Conservation (phyloP, 2,113 vertebrate species). For the Podarcis raffonei region DNA sequence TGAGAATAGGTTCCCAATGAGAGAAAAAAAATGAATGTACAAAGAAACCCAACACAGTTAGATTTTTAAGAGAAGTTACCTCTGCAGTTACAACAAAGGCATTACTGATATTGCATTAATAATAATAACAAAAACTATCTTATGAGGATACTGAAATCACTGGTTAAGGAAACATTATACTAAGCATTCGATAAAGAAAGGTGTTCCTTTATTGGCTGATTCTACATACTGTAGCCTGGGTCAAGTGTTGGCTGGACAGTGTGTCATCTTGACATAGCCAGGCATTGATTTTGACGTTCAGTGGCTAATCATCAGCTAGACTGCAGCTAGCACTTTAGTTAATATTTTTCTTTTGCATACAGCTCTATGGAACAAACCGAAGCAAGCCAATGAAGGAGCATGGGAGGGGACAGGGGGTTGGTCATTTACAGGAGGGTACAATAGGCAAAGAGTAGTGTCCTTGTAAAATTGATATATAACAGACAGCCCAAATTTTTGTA, state of each 20-base stretch:
- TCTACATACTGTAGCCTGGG: conserved; percentile 37
- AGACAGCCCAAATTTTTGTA: conserved; percentile 61
- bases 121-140: background rate
- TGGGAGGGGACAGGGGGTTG: conserved; percentile 5
- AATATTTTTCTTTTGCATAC: conserved; percentile 38
- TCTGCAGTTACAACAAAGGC: background rate
- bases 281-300: conserved; percentile 52
- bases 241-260: conserved; percentile 55
- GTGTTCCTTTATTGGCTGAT: conserved; percentile 30
- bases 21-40: background rate
- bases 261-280: conserved; percentile 52
- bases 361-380: conserved; percentile 20
- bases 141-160: conserved; percentile 11
- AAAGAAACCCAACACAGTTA: background rate
- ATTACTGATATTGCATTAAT: background rate
- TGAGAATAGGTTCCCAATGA: background rate
- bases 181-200: conserved; percentile 28
- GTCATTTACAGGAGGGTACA: conserved; percentile 37
- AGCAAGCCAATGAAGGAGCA: conserved; percentile 19
- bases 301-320: conserved; percentile 36
- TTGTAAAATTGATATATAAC: conserved; percentile 68
- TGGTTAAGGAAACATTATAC: conserved; percentile 8
- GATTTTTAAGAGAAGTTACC: background rate
- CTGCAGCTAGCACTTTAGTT: conserved; percentile 44
- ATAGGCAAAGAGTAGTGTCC: conserved; percentile 64